These are phyloP conservation scores for Lottia scabra DNA, from an alignment of 2,888 invertebrate species.

Conservation along the genomic window DNA sequence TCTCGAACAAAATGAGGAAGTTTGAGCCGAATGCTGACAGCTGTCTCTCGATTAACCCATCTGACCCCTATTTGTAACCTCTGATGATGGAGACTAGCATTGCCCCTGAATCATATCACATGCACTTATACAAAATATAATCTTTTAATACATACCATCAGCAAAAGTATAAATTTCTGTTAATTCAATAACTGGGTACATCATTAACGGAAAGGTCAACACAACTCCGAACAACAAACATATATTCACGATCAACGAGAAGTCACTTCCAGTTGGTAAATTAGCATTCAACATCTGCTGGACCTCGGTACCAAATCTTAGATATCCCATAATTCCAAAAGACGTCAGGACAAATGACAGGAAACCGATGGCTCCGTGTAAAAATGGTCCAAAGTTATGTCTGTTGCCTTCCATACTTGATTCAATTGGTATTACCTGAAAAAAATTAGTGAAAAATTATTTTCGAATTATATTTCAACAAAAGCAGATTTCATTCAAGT, in stretches of 20 bases:
- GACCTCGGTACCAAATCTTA: conserved; percentile 54
- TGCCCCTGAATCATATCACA: too few species aligned
- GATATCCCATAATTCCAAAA: conserved; percentile 63
- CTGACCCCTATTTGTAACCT: too few species aligned
- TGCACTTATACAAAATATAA: background rate
- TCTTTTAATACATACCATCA: conserved; percentile 38
- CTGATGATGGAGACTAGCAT: too few species aligned
- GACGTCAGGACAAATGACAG: conserved; percentile 48
- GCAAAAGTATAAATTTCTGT: conserved; percentile 55
- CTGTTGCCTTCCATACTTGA: conserved; percentile 67
- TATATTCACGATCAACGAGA: conserved; percentile 54
- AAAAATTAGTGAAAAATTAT: too few species aligned
- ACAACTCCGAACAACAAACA: conserved; percentile 61
- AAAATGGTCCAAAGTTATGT: conserved; percentile 58
- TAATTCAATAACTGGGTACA: conserved; percentile 63
- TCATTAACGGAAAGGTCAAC: conserved; percentile 65
- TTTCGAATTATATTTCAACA: too few species aligned
- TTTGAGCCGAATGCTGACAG: too few species aligned
- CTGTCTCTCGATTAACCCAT: too few species aligned
- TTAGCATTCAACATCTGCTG: conserved; percentile 64
- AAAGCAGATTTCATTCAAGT: too few species aligned
- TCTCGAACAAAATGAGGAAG: too few species aligned
- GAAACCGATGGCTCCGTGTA: conserved; percentile 53
- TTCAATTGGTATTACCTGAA: conserved; percentile 67
- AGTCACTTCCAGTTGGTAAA: conserved; percentile 40